Percentiles rank a stretch among this genome's conserved stretches.
Evolutionary conservation across 2,113 vertebrate species (phyloP).

Genomic region (Nematolebias whitei): DNA sequence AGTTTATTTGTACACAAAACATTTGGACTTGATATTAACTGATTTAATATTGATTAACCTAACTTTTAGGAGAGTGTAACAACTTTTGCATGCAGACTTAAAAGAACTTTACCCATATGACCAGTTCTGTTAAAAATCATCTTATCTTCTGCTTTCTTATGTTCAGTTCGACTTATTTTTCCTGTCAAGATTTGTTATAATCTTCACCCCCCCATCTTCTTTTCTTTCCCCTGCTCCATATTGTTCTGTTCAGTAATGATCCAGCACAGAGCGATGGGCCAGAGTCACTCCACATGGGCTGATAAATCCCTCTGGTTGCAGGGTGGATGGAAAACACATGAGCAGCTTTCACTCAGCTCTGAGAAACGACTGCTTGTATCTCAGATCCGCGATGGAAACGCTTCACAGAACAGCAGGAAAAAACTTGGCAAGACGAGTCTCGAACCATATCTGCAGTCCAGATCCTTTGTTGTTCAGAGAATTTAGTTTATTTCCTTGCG

Average conservation of each 20-base stretch:
- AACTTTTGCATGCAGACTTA: neutral
- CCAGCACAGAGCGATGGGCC: conserved; percentile 50
- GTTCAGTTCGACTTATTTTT: conserved; percentile 45
- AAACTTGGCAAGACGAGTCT: conserved; percentile 49
- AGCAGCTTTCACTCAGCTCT: conserved; percentile 58
- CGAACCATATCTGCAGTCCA: conserved; percentile 55
- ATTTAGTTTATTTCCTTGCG: conserved; percentile 23
- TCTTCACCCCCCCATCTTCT: conserved; percentile 20
- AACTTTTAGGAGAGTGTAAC: conserved; percentile 22
- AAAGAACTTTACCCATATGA: conserved; percentile 6
- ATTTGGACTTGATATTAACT: neutral
- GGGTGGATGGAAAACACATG: conserved; percentile 79
- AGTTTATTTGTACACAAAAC: neutral
- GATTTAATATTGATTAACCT: neutral
- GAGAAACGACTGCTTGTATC: conserved; percentile 58
- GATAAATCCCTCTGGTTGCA: conserved; percentile 66
- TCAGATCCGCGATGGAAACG: conserved; percentile 50
- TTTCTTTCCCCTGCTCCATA: conserved; percentile 20
- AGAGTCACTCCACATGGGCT: conserved; percentile 57
- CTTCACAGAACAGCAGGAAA: conserved; percentile 40
- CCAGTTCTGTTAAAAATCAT: neutral
- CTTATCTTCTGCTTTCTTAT: conserved; percentile 23
- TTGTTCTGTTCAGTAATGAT: conserved; percentile 48
- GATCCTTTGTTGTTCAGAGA: conserved; percentile 40
- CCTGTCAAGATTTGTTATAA: conserved; percentile 46